Evolutionary conservation across 2,888 invertebrate species (phyloP), one percentile per base, ranked within the genome.

Genomic region (Phasia obesa): DNA sequence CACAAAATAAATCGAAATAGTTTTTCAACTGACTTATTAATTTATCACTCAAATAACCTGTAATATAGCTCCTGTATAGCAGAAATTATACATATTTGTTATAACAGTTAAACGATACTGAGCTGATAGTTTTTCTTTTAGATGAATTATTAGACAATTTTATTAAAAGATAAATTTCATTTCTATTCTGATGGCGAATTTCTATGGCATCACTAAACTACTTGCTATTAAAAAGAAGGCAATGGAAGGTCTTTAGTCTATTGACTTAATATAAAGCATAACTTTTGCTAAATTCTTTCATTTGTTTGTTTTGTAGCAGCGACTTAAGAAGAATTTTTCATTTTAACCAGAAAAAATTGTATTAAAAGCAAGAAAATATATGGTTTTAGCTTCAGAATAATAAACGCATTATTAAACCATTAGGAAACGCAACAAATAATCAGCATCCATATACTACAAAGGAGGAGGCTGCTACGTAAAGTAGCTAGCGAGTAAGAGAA

Each of bases 361-460:
- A 47, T 19, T 60, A 60, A 71, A 53, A 47, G 47, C 13, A 35
- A 42, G 27, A 65, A 83, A 71, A 83, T 83, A 83, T 79, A 79
- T 83, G 83, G 38, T 31, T 71, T 75, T 60, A 79, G 78, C 70
- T 79, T 15, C 55, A 75, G 78, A 38, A 83, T 83, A 83, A 83
- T 83, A 83, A 83, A 83, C 83, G 83, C 83, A 78, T 79, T 79
- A 83, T 83, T 79, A 71, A 83, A 65, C 75, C 83, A 83, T 83
- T 83, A 83, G 75, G 78, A 60, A 49, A 79, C 78, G 83, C 83
- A 79, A 79, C 83, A 83, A 83, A 83, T 79, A 83, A 75, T 83
- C 78, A 71, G 70, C 59, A 71, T 75, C 65, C 65, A 67, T n/a
- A n/a, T 55, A 69, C 59, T 60, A 70, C 25, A 44, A 60, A 79